A percentile compares a stretch with the other conserved stretches of the same genome.
These are phyloP conservation scores for Gavialis gangeticus DNA, from an alignment of 2,113 vertebrate genomes.

Conservation along the genomic window DNA sequence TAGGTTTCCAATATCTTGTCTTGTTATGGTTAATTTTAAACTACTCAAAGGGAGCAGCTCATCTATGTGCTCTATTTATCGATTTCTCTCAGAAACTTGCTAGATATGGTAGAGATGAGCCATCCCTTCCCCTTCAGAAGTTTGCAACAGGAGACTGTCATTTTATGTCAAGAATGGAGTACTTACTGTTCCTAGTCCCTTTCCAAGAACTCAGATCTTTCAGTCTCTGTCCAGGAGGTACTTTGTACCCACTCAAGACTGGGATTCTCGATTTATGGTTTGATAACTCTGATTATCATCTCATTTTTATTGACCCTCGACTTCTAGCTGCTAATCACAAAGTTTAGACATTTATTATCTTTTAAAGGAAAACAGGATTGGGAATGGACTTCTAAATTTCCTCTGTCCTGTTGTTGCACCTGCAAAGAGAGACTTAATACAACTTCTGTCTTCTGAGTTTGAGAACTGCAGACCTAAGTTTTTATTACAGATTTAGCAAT, in stretches of 20 bases:
- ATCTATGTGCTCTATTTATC: neutral
- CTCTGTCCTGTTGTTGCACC: no score
- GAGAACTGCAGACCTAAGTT: no score
- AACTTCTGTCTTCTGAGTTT: no score
- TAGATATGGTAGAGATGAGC: neutral
- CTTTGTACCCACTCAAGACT: neutral
- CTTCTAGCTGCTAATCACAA: neutral
- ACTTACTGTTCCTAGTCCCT: neutral
- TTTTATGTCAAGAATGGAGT: neutral
- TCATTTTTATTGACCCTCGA: neutral
- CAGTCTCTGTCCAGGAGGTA: neutral
- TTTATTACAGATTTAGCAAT: no score
- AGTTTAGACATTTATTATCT: no score
- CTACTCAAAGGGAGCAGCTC: neutral
- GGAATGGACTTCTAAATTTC: no score
- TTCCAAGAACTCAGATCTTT: neutral
- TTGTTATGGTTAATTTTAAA: neutral
- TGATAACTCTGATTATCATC: no score
- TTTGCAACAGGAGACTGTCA: neutral
- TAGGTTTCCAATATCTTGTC: neutral
- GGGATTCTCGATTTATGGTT: no score
- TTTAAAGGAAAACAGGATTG: no score
- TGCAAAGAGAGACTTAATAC: no score
- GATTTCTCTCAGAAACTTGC: neutral
- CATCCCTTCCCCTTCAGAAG: neutral